Percentiles rank a stretch among this genome's conserved stretches.
phyloP scores from a whole-genome alignment of 2,888 invertebrate species.

The Priocnemis perturbator region DNA sequence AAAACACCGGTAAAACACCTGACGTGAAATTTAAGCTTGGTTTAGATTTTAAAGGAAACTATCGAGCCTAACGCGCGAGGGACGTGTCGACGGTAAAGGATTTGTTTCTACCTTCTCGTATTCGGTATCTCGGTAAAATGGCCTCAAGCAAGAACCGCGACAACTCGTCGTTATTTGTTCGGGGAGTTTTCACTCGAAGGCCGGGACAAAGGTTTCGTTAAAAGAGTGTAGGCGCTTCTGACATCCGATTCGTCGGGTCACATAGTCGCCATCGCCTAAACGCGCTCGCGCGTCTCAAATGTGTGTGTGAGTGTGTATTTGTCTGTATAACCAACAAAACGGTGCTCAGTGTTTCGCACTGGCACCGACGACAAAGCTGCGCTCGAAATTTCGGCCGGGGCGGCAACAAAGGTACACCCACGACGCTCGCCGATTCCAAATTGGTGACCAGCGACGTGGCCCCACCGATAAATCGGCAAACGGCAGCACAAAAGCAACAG shows the following conservation, averaged over 20 bases:
- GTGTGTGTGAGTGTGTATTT: constrained; percentile 36
- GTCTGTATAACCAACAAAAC: constrained; percentile 48
- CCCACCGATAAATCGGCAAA: constrained; percentile 37
- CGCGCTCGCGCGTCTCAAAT: constrained; percentile 39
- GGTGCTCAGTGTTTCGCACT: constrained; percentile 67
- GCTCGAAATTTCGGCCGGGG: constrained; percentile 53
- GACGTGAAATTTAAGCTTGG: constrained; percentile 54
- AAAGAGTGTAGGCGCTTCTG: constrained; percentile 47
- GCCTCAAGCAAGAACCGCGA: constrained; percentile 46
- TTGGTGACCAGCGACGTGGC: constrained; percentile 27
- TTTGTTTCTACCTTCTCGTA: constrained; percentile 44
- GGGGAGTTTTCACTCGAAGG: constrained; percentile 20
- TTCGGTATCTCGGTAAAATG: constrained; percentile 36
- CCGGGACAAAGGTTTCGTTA: constrained; percentile 36
- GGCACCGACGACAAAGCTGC: constrained; percentile 67
- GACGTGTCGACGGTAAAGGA: constrained; percentile 43
- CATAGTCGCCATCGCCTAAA: constrained; percentile 25
- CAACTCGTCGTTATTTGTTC: constrained; percentile 19
- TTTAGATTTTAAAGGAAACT: constrained; percentile 52
- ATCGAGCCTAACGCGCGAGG: constrained; percentile 42
- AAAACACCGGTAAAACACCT: constrained; percentile 50
- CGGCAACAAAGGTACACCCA: constrained; percentile 15
- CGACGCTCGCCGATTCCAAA: no score
- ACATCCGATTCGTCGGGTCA: constrained; percentile 41
- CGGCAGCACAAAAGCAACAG: constrained; percentile 64